phyloP scores from a whole-genome alignment of 2,113 vertebrate species.

The cattle (Bos taurus) region DNA sequence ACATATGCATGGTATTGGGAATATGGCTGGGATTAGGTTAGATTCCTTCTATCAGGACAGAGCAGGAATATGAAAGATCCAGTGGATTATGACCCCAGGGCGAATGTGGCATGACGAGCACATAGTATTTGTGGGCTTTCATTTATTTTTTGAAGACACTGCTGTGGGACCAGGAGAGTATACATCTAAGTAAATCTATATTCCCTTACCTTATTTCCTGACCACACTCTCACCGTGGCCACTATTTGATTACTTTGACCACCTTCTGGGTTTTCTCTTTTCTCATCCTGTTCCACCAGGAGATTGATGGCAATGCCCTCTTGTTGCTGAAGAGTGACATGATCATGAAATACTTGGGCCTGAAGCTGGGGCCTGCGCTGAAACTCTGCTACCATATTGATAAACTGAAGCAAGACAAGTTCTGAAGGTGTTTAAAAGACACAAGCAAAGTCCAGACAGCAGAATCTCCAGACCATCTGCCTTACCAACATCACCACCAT shows the following conservation, averaged over 20 bases:
- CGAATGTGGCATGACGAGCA: neutral
- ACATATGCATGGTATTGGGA: neutral
- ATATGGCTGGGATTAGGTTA: neutral
- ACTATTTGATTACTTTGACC: neutral
- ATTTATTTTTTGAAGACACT: neutral
- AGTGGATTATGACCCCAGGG: neutral
- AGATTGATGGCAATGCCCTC: conserved; percentile 96
- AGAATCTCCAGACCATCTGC: conserved; percentile 73
- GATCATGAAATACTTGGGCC: conserved; percentile 98
- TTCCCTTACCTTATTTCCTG: neutral
- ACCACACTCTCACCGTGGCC: neutral
- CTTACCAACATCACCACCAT: conserved; percentile 69
- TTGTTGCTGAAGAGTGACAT: conserved; percentile 96
- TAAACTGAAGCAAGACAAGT: conserved; percentile 93
- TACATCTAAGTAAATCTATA: neutral
- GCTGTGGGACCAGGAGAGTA: neutral
- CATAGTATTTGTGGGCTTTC: neutral
- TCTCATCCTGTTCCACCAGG: conserved; percentile 80
- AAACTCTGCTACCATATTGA: conserved; percentile 99
- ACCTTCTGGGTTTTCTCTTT: conserved; percentile 4
- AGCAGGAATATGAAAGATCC: neutral
- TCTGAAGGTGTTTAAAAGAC: conserved; percentile 77
- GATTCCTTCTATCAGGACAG: neutral
- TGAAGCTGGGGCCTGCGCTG: conserved; percentile 95
- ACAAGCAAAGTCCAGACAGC: conserved; percentile 28